A percentile compares a stretch with the other conserved stretches of the same genome.
These are phyloP conservation scores for Anorthoa munda DNA, from an alignment of 2,888 invertebrate genomes.

Conservation along the genomic window DNA sequence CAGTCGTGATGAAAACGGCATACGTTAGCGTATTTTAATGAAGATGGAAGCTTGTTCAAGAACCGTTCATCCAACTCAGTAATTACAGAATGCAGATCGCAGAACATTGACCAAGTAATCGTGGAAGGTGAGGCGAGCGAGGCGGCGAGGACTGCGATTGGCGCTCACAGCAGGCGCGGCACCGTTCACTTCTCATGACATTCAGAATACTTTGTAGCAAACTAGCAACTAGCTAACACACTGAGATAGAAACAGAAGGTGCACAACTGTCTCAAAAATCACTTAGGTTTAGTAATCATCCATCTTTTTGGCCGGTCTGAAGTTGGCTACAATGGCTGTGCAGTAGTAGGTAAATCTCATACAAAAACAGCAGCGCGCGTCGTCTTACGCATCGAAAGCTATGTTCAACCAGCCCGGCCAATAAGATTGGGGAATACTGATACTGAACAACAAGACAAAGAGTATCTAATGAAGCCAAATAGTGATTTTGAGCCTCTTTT, in stretches of 20 bases:
- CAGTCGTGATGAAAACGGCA: conserved; percentile 25
- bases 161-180: conserved; percentile 73
- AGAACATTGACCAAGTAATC: conserved; percentile 66
- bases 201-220: conserved; percentile 45
- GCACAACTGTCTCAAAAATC: not conserved
- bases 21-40: conserved; percentile 29
- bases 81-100: conserved; percentile 61
- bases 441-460: not conserved
- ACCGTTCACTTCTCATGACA: conserved; percentile 72
- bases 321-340: too few relatives aligned
- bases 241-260: conserved; percentile 26
- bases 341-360: too few relatives aligned
- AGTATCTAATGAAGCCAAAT: not conserved
- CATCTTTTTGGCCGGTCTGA: too few relatives aligned
- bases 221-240: conserved; percentile 10
- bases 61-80: conserved; percentile 48
- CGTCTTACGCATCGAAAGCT: too few relatives aligned
- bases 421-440: not conserved
- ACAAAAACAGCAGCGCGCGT: too few relatives aligned
- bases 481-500: not conserved
- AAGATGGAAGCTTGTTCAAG: conserved; percentile 34
- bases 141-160: conserved; percentile 65
- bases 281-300: not conserved
- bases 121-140: conserved; percentile 50
- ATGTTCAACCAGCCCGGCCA: too few relatives aligned